Percentiles rank a stretch among this genome's conserved stretches.
phyloP scores from a whole-genome alignment of 2,797 vertebrate species.

The Bovichtus diacanthus region DNA sequence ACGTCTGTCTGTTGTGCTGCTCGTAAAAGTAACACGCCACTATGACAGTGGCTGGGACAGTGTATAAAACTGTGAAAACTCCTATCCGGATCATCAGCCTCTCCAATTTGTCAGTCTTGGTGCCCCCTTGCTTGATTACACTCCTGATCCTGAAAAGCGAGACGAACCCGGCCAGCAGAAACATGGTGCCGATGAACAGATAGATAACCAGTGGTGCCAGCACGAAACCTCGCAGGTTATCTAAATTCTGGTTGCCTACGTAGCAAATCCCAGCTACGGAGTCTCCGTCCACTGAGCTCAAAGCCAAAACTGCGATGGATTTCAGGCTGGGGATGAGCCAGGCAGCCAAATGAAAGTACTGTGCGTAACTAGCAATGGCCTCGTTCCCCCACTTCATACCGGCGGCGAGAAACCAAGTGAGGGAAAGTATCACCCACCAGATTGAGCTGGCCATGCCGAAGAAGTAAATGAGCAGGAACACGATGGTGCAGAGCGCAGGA shows the following conservation, averaged over 20 bases:
- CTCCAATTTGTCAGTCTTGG: conserved; percentile 95
- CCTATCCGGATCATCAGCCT: conserved; percentile 95
- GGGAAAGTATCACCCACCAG: conserved; percentile 93
- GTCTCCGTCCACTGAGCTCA: conserved; percentile 92
- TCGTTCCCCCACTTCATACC: conserved; percentile 95
- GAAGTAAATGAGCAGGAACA: conserved; percentile 91
- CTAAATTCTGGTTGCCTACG: conserved; percentile 91
- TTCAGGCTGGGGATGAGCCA: conserved; percentile 93
- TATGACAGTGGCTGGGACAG: conserved; percentile 92
- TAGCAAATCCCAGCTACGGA: conserved; percentile 91
- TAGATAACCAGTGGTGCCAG: conserved; percentile 93
- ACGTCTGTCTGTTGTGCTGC: conserved; percentile 92
- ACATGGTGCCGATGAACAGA: conserved; percentile 93
- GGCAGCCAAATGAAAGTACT: conserved; percentile 92
- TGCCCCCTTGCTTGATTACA: conserved; percentile 95
- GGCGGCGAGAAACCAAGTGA: conserved; percentile 92
- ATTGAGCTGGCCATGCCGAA: conserved; percentile 94
- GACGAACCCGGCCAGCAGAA: conserved; percentile 93
- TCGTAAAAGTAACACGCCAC: conserved; percentile 96
- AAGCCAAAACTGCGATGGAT: conserved; percentile 88
- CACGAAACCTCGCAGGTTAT: conserved; percentile 91
- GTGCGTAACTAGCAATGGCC: conserved; percentile 90
- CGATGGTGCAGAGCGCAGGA: conserved; percentile 90
- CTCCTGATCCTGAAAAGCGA: conserved; percentile 93
- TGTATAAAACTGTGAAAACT: conserved; percentile 93